Percentiles rank a stretch among this genome's conserved stretches.
Evolutionary conservation across 1,140 invertebrate species (phyloP).

Genomic region (Aphelinus certus): DNA sequence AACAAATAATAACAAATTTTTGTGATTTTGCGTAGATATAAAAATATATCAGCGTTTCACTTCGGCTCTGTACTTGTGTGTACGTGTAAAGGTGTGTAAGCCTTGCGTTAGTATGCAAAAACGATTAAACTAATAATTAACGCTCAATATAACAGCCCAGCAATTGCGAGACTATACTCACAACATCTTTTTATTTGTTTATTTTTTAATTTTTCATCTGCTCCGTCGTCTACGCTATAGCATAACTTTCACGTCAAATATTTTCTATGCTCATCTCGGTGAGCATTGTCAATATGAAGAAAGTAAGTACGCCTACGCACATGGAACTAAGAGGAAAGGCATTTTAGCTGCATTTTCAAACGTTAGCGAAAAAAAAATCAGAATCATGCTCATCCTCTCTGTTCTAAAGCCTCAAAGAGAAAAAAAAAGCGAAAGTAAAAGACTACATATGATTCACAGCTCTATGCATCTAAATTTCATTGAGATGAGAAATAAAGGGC

Average conservation of each 20-base stretch:
- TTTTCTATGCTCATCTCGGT: conserved; percentile 33
- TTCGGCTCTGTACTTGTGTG: conserved; percentile 37
- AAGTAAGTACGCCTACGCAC: conserved; percentile 58
- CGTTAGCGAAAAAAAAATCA: conserved; percentile 7
- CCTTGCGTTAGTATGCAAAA: conserved; percentile 36
- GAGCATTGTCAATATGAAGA: conserved; percentile 50
- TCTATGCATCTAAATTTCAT: conserved; percentile 16
- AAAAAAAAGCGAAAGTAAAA: conserved; percentile 7
- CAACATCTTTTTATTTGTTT: background rate
- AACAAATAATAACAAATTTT: conserved; percentile 42
- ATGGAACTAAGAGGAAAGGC: conserved; percentile 45
- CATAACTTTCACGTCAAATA: conserved; percentile 37
- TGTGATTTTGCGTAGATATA: conserved; percentile 37
- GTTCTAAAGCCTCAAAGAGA: conserved; percentile 23
- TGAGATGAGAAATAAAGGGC: conserved; percentile 18
- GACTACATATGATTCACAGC: conserved; percentile 14
- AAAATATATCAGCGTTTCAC: conserved; percentile 39
- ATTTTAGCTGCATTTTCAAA: background rate
- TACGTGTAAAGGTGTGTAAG: conserved; percentile 26
- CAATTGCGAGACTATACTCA: background rate
- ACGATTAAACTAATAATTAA: conserved; percentile 38
- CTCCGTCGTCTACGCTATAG: conserved; percentile 41
- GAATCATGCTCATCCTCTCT: conserved; percentile 29
- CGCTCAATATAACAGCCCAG: conserved; percentile 36
- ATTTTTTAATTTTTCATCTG: background rate